These are phyloP conservation scores for Diabrotica virgifera DNA, from an alignment of 1,140 invertebrate species.

Conservation along the genomic window DNA sequence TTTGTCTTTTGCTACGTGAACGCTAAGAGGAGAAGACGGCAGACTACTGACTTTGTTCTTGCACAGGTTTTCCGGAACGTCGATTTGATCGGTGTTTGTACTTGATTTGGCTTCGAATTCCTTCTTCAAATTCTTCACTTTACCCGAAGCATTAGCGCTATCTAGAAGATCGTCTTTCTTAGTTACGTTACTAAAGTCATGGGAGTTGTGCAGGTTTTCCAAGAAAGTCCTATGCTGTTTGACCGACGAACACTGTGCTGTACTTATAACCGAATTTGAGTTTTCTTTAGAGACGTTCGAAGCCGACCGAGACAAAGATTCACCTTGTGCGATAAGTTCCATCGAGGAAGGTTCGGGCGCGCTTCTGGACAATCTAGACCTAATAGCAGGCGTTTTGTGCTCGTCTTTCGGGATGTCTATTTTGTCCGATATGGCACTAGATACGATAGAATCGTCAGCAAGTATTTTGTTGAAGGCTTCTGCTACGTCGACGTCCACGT, in stretches of 20 bases:
- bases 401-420: constrained; percentile 37
- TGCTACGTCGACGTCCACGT: constrained; percentile 17
- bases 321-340: constrained; percentile 39
- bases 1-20: constrained; percentile 48
- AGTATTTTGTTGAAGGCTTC: constrained; percentile 29
- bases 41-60: constrained; percentile 50
- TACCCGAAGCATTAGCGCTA: constrained; percentile 52
- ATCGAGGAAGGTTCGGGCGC: constrained; percentile 60
- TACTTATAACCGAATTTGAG: constrained; percentile 52
- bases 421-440: constrained; percentile 44
- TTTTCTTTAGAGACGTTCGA: constrained; percentile 48
- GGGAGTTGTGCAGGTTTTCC: constrained; percentile 52
- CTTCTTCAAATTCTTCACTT: constrained; percentile 79
- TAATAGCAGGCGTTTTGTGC: constrained; percentile 11
- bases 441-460: constrained; percentile 18
- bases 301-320: constrained; percentile 51
- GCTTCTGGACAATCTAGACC: constrained; percentile 58
- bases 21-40: constrained; percentile 59
- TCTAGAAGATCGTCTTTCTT: constrained; percentile 36
- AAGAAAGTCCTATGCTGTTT: constrained; percentile 59
- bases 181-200: constrained; percentile 12
- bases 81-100: constrained; percentile 45
- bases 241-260: constrained; percentile 56
- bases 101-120: constrained; percentile 78
- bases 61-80: constrained; percentile 11